Evolutionary conservation across 2,888 invertebrate species (phyloP).

Genomic region (Dexiosoma caninum): DNA sequence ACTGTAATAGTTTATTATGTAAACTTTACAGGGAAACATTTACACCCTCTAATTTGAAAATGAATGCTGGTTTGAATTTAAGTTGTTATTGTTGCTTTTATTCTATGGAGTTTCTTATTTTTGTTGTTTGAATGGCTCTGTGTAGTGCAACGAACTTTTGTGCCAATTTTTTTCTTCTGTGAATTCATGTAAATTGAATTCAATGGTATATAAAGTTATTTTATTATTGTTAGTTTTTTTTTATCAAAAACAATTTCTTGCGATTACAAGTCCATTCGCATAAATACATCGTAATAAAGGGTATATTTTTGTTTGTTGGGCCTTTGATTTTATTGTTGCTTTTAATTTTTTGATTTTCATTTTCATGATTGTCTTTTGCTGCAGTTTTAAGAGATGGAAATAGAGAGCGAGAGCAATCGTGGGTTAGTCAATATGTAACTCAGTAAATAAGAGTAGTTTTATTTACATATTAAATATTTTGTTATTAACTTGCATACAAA

Average conservation of each 20-base stretch:
- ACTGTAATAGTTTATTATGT: constrained; percentile 37
- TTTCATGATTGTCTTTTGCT: not conserved
- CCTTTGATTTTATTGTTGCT: not conserved
- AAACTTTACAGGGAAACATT: constrained; percentile 32
- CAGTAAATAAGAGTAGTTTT: not conserved
- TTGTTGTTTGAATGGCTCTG: constrained; percentile 53
- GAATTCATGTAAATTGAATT: constrained; percentile 39
- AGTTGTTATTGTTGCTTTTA: not conserved
- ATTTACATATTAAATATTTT: constrained; percentile 1
- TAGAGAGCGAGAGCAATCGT: not conserved
- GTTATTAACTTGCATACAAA: constrained; percentile 12
- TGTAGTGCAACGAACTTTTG: constrained; percentile 59
- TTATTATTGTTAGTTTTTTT: not conserved
- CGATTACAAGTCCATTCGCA: not conserved
- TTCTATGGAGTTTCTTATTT: not conserved
- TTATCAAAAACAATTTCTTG: not conserved
- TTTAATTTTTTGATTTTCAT: not conserved
- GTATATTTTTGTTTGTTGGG: not conserved
- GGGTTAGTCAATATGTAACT: not conserved
- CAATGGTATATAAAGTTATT: constrained; percentile 25
- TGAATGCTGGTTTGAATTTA: constrained; percentile 18
- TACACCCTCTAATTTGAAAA: constrained; percentile 57
- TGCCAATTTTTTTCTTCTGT: constrained; percentile 45
- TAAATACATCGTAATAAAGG: not conserved
- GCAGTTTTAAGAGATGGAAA: not conserved